A percentile compares a stretch with the other conserved stretches of the same genome.
Evolutionary conservation across 2,888 invertebrate genomes (phyloP).

Genomic region (Anoncus sp.): DNA sequence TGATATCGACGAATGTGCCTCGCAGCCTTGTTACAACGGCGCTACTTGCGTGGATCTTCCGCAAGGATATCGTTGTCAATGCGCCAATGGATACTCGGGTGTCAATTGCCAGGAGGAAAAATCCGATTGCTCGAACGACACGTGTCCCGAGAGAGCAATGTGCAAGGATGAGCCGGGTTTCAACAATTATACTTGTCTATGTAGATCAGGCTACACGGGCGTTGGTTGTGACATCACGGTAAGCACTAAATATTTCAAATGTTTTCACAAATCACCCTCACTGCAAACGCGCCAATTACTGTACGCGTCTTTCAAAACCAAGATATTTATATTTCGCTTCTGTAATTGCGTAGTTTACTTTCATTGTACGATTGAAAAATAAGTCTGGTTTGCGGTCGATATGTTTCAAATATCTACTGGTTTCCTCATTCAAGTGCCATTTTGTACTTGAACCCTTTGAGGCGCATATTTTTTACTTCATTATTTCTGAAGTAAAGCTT

Average conservation of each 20-base stretch:
- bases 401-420: too few relatives aligned
- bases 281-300: neutral
- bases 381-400: too few relatives aligned
- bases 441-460: too few relatives aligned
- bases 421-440: too few relatives aligned
- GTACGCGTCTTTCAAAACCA: neutral
- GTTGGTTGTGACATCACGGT: constrained; percentile 95
- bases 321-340: too few relatives aligned
- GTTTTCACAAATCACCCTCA: constrained; percentile 11
- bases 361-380: too few relatives aligned
- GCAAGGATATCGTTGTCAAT: constrained; percentile 96
- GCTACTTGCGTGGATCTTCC: constrained; percentile 96
- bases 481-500: too few relatives aligned
- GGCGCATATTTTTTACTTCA: too few relatives aligned
- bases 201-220: constrained; percentile 97
- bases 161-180: constrained; percentile 97
- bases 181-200: constrained; percentile 96
- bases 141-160: constrained; percentile 98
- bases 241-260: constrained; percentile 75
- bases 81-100: constrained; percentile 94
- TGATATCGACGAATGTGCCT: constrained; percentile 97
- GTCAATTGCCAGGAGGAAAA: constrained; percentile 97
- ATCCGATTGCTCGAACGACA: constrained; percentile 94
- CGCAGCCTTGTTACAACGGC: constrained; percentile 96
- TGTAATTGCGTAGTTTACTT: too few relatives aligned